Conservation (phyloP, 2,888 invertebrate genomes). For the Xylophagus ater region DNA sequence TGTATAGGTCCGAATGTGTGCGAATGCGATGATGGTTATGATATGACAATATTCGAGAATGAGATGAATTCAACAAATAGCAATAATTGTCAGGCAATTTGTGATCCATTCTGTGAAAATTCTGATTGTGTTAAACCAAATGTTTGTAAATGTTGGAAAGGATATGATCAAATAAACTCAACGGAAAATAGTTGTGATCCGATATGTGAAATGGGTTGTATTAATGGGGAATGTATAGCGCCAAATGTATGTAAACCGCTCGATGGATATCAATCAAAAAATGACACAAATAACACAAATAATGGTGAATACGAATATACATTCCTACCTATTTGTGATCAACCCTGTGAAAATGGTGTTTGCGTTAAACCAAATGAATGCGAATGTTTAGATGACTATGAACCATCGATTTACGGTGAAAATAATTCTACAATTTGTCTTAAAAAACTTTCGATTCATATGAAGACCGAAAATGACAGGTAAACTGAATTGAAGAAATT, state of each 20-base stretch:
- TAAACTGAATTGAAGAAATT: too few species aligned
- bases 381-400: slow-evolving; percentile 35
- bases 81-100: slow-evolving; percentile 16
- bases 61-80: slow-evolving; percentile 23
- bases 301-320: background rate
- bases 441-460: too few species aligned
- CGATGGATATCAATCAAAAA: slow-evolving; percentile 26
- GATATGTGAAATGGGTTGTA: slow-evolving; percentile 50
- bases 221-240: slow-evolving; percentile 54
- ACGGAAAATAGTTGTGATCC: slow-evolving; percentile 40
- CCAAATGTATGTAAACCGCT: slow-evolving; percentile 43
- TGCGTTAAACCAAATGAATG: slow-evolving; percentile 33
- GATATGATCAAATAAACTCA: slow-evolving; percentile 35
- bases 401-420: background rate
- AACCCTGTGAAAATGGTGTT: slow-evolving; percentile 23
- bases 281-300: slow-evolving; percentile 14
- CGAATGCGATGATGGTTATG: slow-evolving; percentile 26
- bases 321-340: slow-evolving; percentile 17
- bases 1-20: slow-evolving; percentile 38
- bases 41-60: slow-evolving; percentile 22
- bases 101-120: slow-evolving; percentile 26
- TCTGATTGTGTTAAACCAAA: slow-evolving; percentile 36
- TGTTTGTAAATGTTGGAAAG: slow-evolving; percentile 29
- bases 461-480: too few species aligned
- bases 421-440: too few species aligned